These are phyloP conservation scores for Apotomis betuletana DNA, from an alignment of 2,888 invertebrate genomes.

Conservation along the genomic window DNA sequence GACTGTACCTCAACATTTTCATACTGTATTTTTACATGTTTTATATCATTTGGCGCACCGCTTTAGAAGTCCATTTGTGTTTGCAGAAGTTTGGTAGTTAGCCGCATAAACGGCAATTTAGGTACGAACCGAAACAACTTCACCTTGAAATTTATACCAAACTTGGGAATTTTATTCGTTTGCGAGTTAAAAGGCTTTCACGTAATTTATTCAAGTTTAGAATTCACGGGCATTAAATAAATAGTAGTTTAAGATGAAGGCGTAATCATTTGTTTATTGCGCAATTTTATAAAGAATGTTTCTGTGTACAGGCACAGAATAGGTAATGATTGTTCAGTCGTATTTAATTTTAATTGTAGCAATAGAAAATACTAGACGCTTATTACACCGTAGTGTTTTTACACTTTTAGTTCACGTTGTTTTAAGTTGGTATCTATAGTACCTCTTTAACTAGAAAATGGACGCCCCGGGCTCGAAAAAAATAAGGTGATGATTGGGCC, in stretches of 20 bases:
- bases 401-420: too few species aligned
- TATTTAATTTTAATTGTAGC: background rate
- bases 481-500: too few species aligned
- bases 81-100: slow-evolving; percentile 21
- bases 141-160: slow-evolving; percentile 21
- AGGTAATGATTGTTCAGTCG: background rate
- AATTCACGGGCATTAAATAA: slow-evolving; percentile 14
- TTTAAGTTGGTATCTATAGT: background rate
- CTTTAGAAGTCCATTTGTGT: slow-evolving; percentile 13
- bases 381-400: too few species aligned
- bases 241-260: slow-evolving; percentile 13
- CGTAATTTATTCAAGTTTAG: slow-evolving; percentile 21
- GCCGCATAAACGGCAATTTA: slow-evolving; percentile 16
- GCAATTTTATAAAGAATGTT: background rate
- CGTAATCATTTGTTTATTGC: slow-evolving; percentile 1
- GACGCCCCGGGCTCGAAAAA: too few species aligned
- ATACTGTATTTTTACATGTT: background rate
- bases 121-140: background rate
- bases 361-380: too few species aligned
- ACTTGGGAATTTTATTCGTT: slow-evolving; percentile 14
- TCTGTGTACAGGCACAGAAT: background rate
- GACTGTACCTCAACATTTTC: too few species aligned
- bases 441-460: too few species aligned
- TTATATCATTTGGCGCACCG: slow-evolving; percentile 5
- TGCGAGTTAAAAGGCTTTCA: slow-evolving; percentile 7